Conservation (phyloP, 2,888 invertebrate species). For the Andrena bucephala region DNA sequence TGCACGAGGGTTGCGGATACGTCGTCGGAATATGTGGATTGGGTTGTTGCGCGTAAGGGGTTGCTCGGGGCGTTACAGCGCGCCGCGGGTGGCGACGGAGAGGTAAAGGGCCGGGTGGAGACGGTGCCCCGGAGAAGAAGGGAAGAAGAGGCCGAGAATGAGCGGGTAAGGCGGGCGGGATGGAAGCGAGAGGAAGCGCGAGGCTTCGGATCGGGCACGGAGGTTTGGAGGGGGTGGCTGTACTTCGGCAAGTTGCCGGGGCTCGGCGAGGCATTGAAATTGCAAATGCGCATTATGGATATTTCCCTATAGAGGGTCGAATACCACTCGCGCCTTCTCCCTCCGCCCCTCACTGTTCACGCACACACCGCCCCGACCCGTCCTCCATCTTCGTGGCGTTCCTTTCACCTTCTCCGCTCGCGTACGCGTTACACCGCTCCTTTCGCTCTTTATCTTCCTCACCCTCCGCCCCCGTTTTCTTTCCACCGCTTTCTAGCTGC, state of each 20-base stretch:
- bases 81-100: constrained; percentile 43
- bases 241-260: constrained; percentile 78
- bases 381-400: constrained; percentile 24
- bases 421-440: constrained; percentile 41
- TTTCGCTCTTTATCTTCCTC: constrained; percentile 38
- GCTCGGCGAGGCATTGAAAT: constrained; percentile 83
- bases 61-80: constrained; percentile 68
- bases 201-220: constrained; percentile 64
- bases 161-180: constrained; percentile 42
- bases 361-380: constrained; percentile 6
- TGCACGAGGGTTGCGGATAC: constrained; percentile 38
- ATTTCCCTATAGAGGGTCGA: constrained; percentile 83
- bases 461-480: constrained; percentile 30
- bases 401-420: constrained; percentile 25
- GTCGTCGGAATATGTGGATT: constrained; percentile 63
- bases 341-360: constrained; percentile 23
- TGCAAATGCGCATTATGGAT: constrained; percentile 85
- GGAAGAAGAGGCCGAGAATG: constrained; percentile 53
- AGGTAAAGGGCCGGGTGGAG: constrained; percentile 49
- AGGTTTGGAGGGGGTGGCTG: constrained; percentile 72
- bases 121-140: constrained; percentile 31
- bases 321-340: constrained; percentile 71
- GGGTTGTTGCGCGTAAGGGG: constrained; percentile 67
- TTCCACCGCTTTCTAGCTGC: constrained; percentile 29
- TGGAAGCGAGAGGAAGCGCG: constrained; percentile 46